Evolutionary conservation across 2,797 vertebrate species (phyloP).

Genomic region (Pantherophis alleghaniensis): DNA sequence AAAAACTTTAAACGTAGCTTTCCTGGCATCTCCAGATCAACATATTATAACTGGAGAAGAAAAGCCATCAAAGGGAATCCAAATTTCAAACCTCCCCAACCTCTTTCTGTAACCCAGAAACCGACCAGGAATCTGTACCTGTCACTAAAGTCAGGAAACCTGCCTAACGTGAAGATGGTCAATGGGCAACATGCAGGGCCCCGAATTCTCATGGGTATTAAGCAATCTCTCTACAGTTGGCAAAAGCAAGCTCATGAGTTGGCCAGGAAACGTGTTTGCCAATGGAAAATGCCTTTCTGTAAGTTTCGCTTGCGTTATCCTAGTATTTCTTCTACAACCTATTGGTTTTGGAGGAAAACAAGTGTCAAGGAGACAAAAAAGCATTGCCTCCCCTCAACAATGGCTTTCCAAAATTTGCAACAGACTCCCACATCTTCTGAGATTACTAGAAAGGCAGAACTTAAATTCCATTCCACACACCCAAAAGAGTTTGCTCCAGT

Average conservation of each 20-base stretch:
- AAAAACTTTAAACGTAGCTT: conserved; percentile 89
- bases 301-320: conserved; percentile 90
- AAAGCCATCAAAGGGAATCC: conserved; percentile 83
- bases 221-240: conserved; percentile 76
- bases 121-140: conserved; percentile 22
- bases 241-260: conserved; percentile 78
- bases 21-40: conserved; percentile 92
- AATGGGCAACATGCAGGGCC: neutral
- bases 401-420: conserved; percentile 26
- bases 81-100: conserved; percentile 59
- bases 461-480: conserved; percentile 13
- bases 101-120: conserved; percentile 51
- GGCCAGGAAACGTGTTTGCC: conserved; percentile 80
- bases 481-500: conserved; percentile 22
- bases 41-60: conserved; percentile 96
- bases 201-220: conserved; percentile 47
- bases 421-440: conserved; percentile 3
- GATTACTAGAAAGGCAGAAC: conserved; percentile 19
- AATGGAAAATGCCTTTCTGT: conserved; percentile 80
- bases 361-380: conserved; percentile 10
- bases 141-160: conserved; percentile 41
- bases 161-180: conserved; percentile 44
- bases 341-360: conserved; percentile 85
- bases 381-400: conserved; percentile 25
- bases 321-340: conserved; percentile 81